Conservation (phyloP, 2,888 invertebrate genomes). For the Trichogramma evanescens region DNA sequence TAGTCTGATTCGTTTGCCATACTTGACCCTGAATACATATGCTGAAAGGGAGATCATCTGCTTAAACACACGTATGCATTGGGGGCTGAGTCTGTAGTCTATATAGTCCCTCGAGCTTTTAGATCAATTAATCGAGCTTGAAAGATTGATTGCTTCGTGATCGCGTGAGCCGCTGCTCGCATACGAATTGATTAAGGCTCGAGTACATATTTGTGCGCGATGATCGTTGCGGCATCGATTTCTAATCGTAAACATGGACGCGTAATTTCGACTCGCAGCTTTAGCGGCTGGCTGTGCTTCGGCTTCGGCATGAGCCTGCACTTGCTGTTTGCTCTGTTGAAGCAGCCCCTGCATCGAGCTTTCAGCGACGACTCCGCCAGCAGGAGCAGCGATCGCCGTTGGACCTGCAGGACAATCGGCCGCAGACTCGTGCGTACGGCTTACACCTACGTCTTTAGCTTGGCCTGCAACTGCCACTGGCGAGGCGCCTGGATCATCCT, state of each 20-base stretch:
- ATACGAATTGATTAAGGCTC: neutral
- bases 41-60: no score
- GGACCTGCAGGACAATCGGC: neutral
- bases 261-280: conserved; percentile 25
- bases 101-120: conserved; percentile 16
- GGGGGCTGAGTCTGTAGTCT: no score
- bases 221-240: neutral
- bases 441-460: conserved; percentile 46
- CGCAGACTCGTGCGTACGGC: conserved; percentile 23
- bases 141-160: conserved; percentile 1
- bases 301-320: conserved; percentile 53
- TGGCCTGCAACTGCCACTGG: conserved; percentile 53
- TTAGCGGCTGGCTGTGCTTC: conserved; percentile 48
- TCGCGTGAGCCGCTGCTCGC: neutral
- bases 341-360: conserved; percentile 24
- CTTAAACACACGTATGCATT: no score
- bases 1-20: no score
- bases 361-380: conserved; percentile 24
- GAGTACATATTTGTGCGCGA: neutral
- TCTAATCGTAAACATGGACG: neutral
- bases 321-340: conserved; percentile 50
- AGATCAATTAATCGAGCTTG: conserved; percentile 22
- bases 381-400: conserved; percentile 4
- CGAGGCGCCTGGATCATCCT: conserved; percentile 50
- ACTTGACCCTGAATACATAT: no score